A percentile compares a stretch with the other conserved stretches of the same genome.
Conservation (phyloP, 2,888 invertebrate genomes). For the Dasysyrphus albostriatus region DNA sequence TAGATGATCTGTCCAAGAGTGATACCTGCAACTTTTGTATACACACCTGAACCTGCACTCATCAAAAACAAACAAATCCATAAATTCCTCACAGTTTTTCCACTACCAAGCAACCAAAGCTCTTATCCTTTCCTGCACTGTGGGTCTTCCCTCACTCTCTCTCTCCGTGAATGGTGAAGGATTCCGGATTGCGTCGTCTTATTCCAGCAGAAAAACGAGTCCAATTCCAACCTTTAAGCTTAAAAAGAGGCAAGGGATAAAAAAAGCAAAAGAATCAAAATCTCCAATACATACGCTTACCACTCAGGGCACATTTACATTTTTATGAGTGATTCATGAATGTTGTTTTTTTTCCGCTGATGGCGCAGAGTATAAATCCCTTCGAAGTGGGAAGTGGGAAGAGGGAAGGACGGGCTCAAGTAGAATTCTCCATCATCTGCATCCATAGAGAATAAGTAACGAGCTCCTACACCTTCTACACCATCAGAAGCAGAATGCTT, state of each 20-base stretch:
- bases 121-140: conserved; percentile 6
- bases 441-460: conserved; percentile 22
- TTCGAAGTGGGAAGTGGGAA: conserved; percentile 3
- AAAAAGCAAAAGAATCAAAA: conserved; percentile 27
- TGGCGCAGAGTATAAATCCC: conserved; percentile 18
- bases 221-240: conserved; percentile 25
- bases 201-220: neutral
- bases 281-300: conserved; percentile 41
- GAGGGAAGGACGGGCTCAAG: neutral
- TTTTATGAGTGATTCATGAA: conserved; percentile 64
- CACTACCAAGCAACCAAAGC: conserved; percentile 27
- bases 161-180: neutral
- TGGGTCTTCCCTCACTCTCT: neutral
- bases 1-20: conserved; percentile 3
- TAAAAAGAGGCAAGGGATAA: conserved; percentile 7
- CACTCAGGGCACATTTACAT: conserved; percentile 55
- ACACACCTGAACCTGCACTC: conserved; percentile 22
- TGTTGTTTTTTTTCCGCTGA: conserved; percentile 18
- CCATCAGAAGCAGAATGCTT: conserved; percentile 36
- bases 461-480: conserved; percentile 8
- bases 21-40: conserved; percentile 7
- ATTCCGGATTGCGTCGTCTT: conserved; percentile 15
- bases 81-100: conserved; percentile 12
- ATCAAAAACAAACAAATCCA: conserved; percentile 5
- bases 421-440: conserved; percentile 22